Conservation (phyloP, 2,797 vertebrate genomes). For the Psittacula echo region DNA sequence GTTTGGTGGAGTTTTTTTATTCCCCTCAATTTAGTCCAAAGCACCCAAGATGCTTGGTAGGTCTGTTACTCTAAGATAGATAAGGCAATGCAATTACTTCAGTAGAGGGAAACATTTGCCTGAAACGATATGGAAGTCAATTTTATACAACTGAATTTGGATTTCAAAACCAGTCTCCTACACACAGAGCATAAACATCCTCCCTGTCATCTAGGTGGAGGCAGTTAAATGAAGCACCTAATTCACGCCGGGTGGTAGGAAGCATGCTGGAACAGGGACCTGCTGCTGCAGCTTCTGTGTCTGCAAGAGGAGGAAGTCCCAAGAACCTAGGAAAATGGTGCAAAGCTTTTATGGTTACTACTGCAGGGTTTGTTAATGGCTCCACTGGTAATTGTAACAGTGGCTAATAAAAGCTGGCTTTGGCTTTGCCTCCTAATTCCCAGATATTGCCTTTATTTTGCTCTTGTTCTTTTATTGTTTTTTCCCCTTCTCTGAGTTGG, state of each 20-base stretch:
- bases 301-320: neutral
- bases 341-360: constrained; percentile 31
- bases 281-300: neutral
- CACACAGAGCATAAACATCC: neutral
- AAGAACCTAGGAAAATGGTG: constrained; percentile 29
- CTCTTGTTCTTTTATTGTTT: constrained; percentile 34
- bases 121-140: constrained; percentile 7
- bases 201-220: constrained; percentile 10
- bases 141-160: constrained; percentile 37
- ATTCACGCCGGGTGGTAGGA: constrained; percentile 32
- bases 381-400: constrained; percentile 17
- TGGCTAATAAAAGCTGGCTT: constrained; percentile 35
- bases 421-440: constrained; percentile 41
- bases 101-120: constrained; percentile 3
- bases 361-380: constrained; percentile 34
- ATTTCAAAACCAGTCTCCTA: constrained; percentile 43
- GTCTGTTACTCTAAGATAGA: neutral
- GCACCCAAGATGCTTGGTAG: neutral
- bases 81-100: neutral
- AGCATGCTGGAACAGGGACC: neutral
- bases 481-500: neutral
- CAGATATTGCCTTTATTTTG: constrained; percentile 44
- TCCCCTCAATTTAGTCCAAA: neutral
- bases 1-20: neutral
- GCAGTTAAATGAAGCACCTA: constrained; percentile 42